phyloP scores from a whole-genome alignment of 2,797 vertebrate genomes.

The Darevskia nairensis region DNA sequence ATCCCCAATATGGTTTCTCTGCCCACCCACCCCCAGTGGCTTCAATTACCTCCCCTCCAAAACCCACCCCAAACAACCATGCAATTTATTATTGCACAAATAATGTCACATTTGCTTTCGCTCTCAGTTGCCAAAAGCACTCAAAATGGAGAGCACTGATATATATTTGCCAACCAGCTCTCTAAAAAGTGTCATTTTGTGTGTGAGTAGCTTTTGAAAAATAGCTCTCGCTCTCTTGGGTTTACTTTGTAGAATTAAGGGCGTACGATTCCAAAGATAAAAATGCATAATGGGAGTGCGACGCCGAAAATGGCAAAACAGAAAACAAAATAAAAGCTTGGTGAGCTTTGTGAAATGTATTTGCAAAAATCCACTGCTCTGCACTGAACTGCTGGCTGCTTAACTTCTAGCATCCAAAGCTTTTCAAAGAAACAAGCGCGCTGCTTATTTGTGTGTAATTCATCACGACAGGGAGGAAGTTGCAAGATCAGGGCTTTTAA shows the following conservation, averaged over 20 bases:
- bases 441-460: slow-evolving; percentile 1
- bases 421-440: slow-evolving; percentile 9
- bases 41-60: neutral
- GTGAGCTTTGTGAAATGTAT: neutral
- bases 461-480: slow-evolving; percentile 18
- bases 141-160: neutral
- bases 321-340: neutral
- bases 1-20: neutral
- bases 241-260: slow-evolving; percentile 18
- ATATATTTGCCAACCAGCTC: neutral
- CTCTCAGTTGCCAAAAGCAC: slow-evolving; percentile 14
- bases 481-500: slow-evolving; percentile 19
- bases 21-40: neutral
- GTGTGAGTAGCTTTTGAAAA: neutral
- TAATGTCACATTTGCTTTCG: neutral
- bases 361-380: neutral
- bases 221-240: neutral
- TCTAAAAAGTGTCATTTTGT: neutral
- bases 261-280: slow-evolving; percentile 22
- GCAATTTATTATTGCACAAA: neutral
- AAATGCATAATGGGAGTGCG: neutral
- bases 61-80: neutral
- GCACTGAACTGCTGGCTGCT: neutral
- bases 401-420: slow-evolving; percentile 8
- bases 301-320: neutral